Conservation (phyloP, 1,140 invertebrate genomes). For the Heliothis subflexa region DNA sequence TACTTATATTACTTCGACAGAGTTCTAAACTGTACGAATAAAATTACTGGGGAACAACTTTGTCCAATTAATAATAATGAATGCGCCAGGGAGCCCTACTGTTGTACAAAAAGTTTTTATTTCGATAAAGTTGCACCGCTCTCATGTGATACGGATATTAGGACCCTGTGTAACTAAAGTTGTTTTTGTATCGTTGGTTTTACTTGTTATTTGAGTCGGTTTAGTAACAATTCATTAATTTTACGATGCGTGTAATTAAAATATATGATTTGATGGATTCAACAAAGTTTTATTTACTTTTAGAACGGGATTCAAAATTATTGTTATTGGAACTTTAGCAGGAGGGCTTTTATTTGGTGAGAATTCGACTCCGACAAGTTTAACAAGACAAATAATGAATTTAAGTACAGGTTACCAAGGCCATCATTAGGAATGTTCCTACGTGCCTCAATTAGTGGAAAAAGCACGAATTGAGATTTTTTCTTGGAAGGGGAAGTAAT, state of each 20-base stretch:
- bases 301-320: neutral
- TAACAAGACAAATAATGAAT: constrained; percentile 50
- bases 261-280: constrained; percentile 48
- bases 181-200: constrained; percentile 48
- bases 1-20: constrained; percentile 64
- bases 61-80: constrained; percentile 79
- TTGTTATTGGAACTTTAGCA: neutral
- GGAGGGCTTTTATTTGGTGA: constrained; percentile 8
- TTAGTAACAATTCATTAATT: constrained; percentile 76
- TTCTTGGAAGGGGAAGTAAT: constrained; percentile 63
- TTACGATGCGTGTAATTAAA: constrained; percentile 77
- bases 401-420: constrained; percentile 52
- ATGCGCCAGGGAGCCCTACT: constrained; percentile 70
- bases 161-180: constrained; percentile 65
- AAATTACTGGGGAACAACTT: constrained; percentile 74
- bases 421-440: constrained; percentile 62
- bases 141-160: constrained; percentile 63
- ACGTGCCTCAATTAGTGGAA: constrained; percentile 65
- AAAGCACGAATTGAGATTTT: constrained; percentile 62
- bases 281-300: constrained; percentile 27
- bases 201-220: constrained; percentile 65
- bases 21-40: constrained; percentile 70
- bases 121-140: constrained; percentile 73
- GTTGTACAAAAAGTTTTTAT: constrained; percentile 74
- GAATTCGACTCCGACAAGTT: neutral